Base-by-base conservation (phyloP, 2,113 vertebrate species). In the Myotis davidii region DNA sequence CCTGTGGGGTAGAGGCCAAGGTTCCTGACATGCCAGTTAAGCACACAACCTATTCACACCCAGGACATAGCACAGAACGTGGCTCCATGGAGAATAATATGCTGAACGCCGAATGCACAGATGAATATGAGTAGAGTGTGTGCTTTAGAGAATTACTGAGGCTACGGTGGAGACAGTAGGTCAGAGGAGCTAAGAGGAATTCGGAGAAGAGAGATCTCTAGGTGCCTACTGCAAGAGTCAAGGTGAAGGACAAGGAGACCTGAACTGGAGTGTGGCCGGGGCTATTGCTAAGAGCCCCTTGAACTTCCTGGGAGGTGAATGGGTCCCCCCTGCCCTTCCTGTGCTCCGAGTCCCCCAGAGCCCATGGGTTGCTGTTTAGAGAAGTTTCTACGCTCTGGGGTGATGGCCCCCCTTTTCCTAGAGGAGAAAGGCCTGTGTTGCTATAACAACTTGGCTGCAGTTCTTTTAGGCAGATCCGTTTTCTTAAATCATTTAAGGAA, bases 401-500 rank as follows among this genome's bases (percentile, higher is more conserved):
- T 85, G 90, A 79, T 64, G 89, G 84, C 65, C 74, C 27, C 27
- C 48, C 37, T 72, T 92, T 95, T 95, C 45, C 50, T 91, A 18
- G 42, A 95, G 54, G 39, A 96, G 83, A 86, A 78, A 72, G 79
- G 14, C 94, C 61, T 73, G 48, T 85, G 97, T 97, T 95, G 97
- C 97, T 95, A 90, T 97, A 98, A 97, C 94, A 96, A 97, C 98
- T 97, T 97, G 96, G 95, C 94, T 94, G 93, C 93, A 96, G 97
- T 88, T 97, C 92, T 96, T 97, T 97, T 77, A 97, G 94, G 97
- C 96, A 93, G 97, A 97, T 97, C 98, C 85, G 18, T 98, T 98
- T 97, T 96, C 92, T 97, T 98, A 98, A 98, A 98, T 98, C 98
- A 97, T 97, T 98, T 98, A 98, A 98, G 95, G 98, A 98, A 98